Evolutionary conservation across 2,113 vertebrate genomes (phyloP).

Genomic region (Hiodon alosoides): DNA sequence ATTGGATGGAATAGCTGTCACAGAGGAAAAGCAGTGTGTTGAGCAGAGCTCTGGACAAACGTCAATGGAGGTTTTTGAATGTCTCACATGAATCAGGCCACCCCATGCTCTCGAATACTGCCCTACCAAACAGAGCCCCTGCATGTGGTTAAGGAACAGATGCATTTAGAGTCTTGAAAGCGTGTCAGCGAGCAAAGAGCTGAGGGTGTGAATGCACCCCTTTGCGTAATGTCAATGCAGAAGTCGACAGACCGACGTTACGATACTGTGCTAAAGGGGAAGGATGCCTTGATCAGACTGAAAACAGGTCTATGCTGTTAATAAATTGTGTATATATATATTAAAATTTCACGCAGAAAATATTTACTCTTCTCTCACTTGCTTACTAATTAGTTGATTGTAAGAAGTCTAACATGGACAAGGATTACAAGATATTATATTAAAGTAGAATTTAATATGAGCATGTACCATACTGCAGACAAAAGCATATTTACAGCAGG

Average conservation of each 20-base stretch:
- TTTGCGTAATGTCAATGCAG: neutral
- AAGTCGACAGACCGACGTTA: neutral
- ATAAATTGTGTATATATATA: no score
- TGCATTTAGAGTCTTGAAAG: neutral
- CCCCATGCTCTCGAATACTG: neutral
- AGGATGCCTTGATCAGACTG: neutral
- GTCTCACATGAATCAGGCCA: neutral
- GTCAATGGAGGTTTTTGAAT: neutral
- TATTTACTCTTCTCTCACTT: no score
- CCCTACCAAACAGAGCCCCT: neutral
- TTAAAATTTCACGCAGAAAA: no score
- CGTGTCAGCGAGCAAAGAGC: neutral
- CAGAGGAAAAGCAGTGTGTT: neutral
- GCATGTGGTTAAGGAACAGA: neutral
- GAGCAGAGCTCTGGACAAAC: neutral
- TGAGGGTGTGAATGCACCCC: neutral
- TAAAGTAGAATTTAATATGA: no score
- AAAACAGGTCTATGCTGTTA: neutral
- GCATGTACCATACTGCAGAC: no score
- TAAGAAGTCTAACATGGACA: no score
- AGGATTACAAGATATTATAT: no score
- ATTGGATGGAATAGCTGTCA: neutral
- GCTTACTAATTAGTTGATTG: no score
- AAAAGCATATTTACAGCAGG: no score
- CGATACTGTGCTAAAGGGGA: neutral